phyloP scores from a whole-genome alignment of 2,113 vertebrate genomes.

The Pholis gunnellus region DNA sequence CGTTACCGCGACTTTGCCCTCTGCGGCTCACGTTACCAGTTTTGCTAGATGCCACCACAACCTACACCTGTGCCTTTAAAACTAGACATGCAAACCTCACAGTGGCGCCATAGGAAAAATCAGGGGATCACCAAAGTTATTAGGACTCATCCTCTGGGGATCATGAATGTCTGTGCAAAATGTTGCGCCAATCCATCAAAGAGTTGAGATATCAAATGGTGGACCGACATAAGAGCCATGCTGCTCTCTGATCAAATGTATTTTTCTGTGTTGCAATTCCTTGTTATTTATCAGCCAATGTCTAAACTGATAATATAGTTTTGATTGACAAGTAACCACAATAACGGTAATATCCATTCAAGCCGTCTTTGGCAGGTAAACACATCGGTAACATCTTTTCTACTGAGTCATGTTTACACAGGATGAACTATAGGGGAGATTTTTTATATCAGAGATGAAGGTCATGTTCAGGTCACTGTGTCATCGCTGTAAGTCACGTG shows the following conservation, averaged over 20 bases:
- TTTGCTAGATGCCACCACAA: no score
- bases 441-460: conserved; percentile 24
- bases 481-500: conserved; percentile 45
- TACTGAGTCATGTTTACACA: conserved; percentile 26
- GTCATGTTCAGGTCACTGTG: conserved; percentile 61
- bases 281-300: not conserved
- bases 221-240: not conserved
- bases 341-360: not conserved
- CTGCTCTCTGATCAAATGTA: not conserved
- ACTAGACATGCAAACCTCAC: no score
- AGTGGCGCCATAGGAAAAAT: no score
- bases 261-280: not conserved
- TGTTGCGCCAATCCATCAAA: not conserved
- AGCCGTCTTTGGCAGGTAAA: not conserved
- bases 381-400: not conserved
- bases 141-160: not conserved
- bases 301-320: not conserved
- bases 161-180: no score
- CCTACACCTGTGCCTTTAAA: no score
- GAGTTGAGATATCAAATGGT: not conserved
- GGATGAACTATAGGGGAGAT: not conserved
- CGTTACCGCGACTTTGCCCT: no score
- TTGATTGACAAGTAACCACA: not conserved
- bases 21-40: no score
- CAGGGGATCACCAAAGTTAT: no score